These are phyloP conservation scores for Rafetus swinhoei DNA, from an alignment of 2,113 vertebrate genomes.

Conservation along the genomic window DNA sequence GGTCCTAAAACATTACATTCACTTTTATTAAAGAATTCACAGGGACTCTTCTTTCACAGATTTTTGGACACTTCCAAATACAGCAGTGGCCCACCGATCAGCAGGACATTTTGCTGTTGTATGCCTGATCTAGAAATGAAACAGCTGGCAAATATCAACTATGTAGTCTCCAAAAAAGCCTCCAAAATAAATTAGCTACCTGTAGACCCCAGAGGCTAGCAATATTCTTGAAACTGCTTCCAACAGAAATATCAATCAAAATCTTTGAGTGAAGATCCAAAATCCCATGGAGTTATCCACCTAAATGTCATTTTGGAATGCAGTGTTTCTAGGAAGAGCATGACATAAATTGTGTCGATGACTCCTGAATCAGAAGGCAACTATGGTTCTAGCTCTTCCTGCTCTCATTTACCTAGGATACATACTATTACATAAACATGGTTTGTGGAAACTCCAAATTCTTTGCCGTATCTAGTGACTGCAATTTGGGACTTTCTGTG, in stretches of 20 bases:
- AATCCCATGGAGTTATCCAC: neutral
- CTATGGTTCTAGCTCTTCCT: neutral
- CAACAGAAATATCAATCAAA: conserved; percentile 53
- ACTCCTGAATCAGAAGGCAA: accelerated
- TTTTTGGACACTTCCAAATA: conserved; percentile 24
- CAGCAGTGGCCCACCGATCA: conserved; percentile 46
- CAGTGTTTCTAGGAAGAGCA: neutral
- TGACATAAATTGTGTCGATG: neutral
- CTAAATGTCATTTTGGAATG: neutral
- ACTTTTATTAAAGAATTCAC: conserved; percentile 2
- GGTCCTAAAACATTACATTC: conserved; percentile 18
- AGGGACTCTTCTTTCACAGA: neutral
- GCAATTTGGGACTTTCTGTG: neutral
- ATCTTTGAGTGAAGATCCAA: neutral
- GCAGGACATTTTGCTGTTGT: conserved; percentile 34
- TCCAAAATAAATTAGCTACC: conserved; percentile 46
- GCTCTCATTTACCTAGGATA: neutral
- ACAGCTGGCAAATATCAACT: conserved; percentile 37
- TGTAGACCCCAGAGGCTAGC: conserved; percentile 44
- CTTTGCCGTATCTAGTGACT: neutral
- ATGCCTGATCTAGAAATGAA: conserved; percentile 39
- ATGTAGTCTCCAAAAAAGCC: conserved; percentile 51
- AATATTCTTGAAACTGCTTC: conserved; percentile 39
- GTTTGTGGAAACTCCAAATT: neutral
- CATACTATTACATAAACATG: neutral